A percentile compares a stretch with the other conserved stretches of the same genome.
Conservation (phyloP, 1,140 invertebrate species). For the Pseudomyrmex gracilis region DNA sequence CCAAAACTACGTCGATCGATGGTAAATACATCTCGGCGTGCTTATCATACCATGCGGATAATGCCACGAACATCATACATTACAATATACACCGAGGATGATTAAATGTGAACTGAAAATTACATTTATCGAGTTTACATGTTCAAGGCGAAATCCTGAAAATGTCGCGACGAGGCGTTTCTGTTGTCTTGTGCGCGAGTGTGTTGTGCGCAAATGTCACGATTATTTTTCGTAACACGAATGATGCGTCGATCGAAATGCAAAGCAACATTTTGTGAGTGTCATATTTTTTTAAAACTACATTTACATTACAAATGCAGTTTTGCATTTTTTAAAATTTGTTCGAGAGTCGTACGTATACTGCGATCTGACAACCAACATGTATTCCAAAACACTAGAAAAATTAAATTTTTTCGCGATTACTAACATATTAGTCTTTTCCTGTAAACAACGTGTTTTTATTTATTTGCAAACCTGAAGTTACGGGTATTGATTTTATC, state of each 20-base stretch:
- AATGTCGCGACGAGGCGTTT: background rate
- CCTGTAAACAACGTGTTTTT: too few species aligned
- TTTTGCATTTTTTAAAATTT: background rate
- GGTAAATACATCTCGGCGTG: constrained; percentile 39
- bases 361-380: too few species aligned
- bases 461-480: too few species aligned
- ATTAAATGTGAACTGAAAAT: constrained; percentile 43
- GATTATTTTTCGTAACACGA: constrained; percentile 1
- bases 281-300: too few species aligned
- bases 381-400: too few species aligned
- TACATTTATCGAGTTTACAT: constrained; percentile 41
- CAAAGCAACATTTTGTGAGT: background rate
- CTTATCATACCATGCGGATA: constrained; percentile 39
- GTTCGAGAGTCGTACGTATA: background rate
- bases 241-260: constrained; percentile 6
- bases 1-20: constrained; percentile 35
- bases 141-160: constrained; percentile 8
- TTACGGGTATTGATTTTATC: too few species aligned
- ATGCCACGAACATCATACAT: constrained; percentile 38
- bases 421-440: too few species aligned
- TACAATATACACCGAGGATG: constrained; percentile 27
- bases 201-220: background rate
- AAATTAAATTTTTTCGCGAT: too few species aligned
- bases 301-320: background rate
- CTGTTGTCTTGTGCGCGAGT: too few species aligned